phyloP scores from a whole-genome alignment of 2,888 invertebrate species.

The Tachina lurida region DNA sequence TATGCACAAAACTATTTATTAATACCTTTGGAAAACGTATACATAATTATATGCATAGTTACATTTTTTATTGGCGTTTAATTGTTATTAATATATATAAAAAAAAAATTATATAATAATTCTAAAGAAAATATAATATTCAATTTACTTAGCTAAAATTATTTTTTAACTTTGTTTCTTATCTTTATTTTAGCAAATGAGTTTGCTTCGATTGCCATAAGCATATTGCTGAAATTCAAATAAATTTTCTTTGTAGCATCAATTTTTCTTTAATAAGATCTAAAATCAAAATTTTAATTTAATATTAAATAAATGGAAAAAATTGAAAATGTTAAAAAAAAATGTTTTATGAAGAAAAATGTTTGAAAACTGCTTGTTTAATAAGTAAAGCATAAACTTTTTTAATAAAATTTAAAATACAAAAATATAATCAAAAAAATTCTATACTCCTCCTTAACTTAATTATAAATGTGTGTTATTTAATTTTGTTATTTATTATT shows the following conservation, averaged over 20 bases:
- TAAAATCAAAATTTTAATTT: slow-evolving; percentile 43
- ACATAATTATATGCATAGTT: no score
- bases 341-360: neutral
- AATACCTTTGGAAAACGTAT: no score
- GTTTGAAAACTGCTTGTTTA: slow-evolving; percentile 65
- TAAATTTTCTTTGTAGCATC: slow-evolving; percentile 12
- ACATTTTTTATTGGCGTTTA: no score
- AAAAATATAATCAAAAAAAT: slow-evolving; percentile 72
- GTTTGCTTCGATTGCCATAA: slow-evolving; percentile 59
- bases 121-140: neutral
- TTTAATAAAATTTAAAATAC: slow-evolving; percentile 37
- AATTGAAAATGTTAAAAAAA: slow-evolving; percentile 8
- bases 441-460: slow-evolving; percentile 73
- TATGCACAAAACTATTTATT: no score
- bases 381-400: slow-evolving; percentile 56
- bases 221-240: slow-evolving; percentile 13
- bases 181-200: slow-evolving; percentile 44
- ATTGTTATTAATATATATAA: no score
- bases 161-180: neutral
- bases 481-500: slow-evolving; percentile 79
- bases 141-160: neutral
- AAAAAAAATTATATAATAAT: no score
- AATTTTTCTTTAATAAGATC: slow-evolving; percentile 10
- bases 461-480: slow-evolving; percentile 78
- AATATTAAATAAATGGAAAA: slow-evolving; percentile 31